Conservation (phyloP, 1,140 invertebrate species). For the Cotesia glomerata region DNA sequence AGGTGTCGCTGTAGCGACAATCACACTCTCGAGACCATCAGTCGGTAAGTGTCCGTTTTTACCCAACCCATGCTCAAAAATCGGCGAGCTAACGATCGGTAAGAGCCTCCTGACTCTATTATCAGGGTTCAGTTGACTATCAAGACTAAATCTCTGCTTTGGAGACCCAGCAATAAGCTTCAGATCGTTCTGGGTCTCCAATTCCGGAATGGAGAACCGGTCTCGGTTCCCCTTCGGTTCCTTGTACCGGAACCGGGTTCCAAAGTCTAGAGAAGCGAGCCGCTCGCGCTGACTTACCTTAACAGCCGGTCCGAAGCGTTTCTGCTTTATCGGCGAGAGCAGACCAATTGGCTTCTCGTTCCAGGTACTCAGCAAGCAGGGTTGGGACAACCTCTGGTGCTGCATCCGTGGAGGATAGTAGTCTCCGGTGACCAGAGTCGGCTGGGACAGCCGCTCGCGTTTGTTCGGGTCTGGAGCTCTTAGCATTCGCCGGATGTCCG, state of each 20-base stretch:
- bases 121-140: constrained; percentile 50
- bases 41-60: constrained; percentile 35
- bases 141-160: constrained; percentile 55
- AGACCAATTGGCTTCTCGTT: constrained; percentile 40
- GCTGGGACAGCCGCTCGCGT: constrained; percentile 55
- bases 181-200: constrained; percentile 56
- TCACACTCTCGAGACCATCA: constrained; percentile 48
- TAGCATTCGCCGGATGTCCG: constrained; percentile 37
- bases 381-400: constrained; percentile 55
- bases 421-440: constrained; percentile 53
- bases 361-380: constrained; percentile 42
- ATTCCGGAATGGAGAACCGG: constrained; percentile 55
- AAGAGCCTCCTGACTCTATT: constrained; percentile 47
- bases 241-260: constrained; percentile 38
- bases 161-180: constrained; percentile 53
- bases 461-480: constrained; percentile 39
- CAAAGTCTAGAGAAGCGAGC: constrained; percentile 53
- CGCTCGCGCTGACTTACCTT: constrained; percentile 49
- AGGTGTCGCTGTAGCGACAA: constrained; percentile 51
- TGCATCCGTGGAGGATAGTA: constrained; percentile 42
- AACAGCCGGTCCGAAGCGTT: constrained; percentile 38
- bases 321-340: constrained; percentile 45
- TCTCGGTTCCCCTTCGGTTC: constrained; percentile 52
- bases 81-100: constrained; percentile 56
- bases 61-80: constrained; percentile 46